These are phyloP conservation scores for Eretmocerus hayati DNA, from an alignment of 2,888 invertebrate species.

Conservation along the genomic window DNA sequence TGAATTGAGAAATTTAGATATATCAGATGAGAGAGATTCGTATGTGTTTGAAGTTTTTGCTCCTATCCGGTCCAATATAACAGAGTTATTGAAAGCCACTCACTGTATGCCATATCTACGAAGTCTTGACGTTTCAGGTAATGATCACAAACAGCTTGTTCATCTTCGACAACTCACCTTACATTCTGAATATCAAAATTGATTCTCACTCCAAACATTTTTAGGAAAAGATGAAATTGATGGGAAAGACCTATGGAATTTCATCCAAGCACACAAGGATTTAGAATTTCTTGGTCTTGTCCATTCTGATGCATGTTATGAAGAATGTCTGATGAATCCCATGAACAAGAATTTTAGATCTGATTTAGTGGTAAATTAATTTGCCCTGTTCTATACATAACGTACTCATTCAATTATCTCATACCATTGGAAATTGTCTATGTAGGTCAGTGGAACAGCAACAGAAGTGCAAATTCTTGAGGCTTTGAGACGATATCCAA, in stretches of 20 bases:
- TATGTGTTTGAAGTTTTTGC: conserved; percentile 48
- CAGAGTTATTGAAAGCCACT: conserved; percentile 47
- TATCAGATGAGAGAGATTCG: conserved; percentile 52
- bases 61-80: conserved; percentile 43
- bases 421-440: conserved; percentile 3
- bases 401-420: neutral
- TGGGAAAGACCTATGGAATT: conserved; percentile 46
- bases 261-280: conserved; percentile 46
- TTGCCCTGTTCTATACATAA: neutral
- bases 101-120: conserved; percentile 52
- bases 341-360: conserved; percentile 44
- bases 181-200: neutral
- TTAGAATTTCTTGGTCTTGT: conserved; percentile 54
- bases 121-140: conserved; percentile 60
- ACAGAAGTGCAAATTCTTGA: conserved; percentile 54
- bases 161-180: neutral
- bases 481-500: conserved; percentile 53
- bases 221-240: conserved; percentile 51
- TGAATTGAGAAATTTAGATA: conserved; percentile 52
- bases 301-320: conserved; percentile 51
- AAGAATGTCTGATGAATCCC: conserved; percentile 49
- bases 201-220: neutral
- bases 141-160: conserved; percentile 1
- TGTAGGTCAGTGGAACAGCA: conserved; percentile 53
- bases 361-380: conserved; percentile 44